A percentile compares a stretch with the other conserved stretches of the same genome.
phyloP scores from a whole-genome alignment of 2,797 vertebrate genomes.

The Perodicticus potto region DNA sequence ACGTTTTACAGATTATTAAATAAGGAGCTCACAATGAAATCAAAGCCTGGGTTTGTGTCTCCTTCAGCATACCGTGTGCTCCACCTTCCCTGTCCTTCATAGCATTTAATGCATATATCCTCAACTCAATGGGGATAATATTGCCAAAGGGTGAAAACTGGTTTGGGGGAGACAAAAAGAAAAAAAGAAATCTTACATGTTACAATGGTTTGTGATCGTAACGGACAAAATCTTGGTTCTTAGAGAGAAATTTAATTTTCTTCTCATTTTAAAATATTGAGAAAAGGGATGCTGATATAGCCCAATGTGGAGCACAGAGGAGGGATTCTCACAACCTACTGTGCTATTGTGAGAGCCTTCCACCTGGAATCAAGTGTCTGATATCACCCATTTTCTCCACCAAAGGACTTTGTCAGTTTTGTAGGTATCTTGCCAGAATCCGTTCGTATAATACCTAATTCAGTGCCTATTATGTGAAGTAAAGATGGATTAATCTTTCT shows the following conservation, averaged over 20 bases:
- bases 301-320: background rate
- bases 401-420: background rate
- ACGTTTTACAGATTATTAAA: background rate
- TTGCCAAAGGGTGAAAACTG: background rate
- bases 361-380: background rate
- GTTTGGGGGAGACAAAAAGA: background rate
- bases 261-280: background rate
- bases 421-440: background rate
- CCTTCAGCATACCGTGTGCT: background rate
- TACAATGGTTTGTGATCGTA: background rate
- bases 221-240: background rate
- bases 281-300: background rate
- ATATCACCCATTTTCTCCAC: background rate
- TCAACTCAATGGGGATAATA: background rate
- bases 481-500: background rate
- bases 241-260: constrained; percentile 5
- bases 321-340: background rate
- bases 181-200: background rate
- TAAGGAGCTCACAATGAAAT: background rate
- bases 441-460: background rate
- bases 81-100: background rate
- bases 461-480: background rate
- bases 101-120: too few relatives aligned
- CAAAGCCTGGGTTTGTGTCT: background rate
- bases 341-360: background rate